Conservation (phyloP, 2,113 vertebrate species). For the Ia io region DNA sequence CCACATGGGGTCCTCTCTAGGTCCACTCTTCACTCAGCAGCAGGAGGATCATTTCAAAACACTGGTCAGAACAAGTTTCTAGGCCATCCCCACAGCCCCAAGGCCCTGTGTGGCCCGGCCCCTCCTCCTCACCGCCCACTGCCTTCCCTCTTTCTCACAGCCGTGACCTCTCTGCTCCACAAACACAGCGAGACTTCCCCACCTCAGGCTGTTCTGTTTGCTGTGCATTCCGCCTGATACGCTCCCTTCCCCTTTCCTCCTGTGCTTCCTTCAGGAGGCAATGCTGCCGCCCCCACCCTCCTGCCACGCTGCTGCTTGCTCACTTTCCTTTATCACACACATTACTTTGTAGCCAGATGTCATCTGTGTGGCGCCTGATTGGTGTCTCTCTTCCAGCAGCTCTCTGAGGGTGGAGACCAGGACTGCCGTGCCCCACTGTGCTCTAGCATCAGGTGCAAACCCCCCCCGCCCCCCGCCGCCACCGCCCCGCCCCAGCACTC, state of each 20-base stretch:
- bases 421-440: fast-evolving
- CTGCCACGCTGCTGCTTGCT: not conserved
- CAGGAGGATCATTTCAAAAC: not conserved
- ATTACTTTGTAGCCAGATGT: too few relatives aligned
- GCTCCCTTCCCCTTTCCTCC: not conserved
- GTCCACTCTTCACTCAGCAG: not conserved
- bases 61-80: not conserved
- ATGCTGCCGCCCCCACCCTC: not conserved
- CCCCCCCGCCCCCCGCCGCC: too few relatives aligned
- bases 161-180: not conserved
- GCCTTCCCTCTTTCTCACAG: not conserved
- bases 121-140: not conserved
- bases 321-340: not conserved
- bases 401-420: too few relatives aligned
- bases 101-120: not conserved
- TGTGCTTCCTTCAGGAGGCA: not conserved
- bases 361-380: not conserved
- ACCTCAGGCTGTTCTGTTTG: fast-evolving
- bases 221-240: not conserved
- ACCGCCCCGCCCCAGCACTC: not conserved
- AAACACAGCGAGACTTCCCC: not conserved
- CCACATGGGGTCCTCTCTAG: not conserved
- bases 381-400: not conserved
- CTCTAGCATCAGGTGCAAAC: not conserved
- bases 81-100: not conserved